phyloP scores from a whole-genome alignment of 2,113 vertebrate species.

The Thryonomys swinderianus region DNA sequence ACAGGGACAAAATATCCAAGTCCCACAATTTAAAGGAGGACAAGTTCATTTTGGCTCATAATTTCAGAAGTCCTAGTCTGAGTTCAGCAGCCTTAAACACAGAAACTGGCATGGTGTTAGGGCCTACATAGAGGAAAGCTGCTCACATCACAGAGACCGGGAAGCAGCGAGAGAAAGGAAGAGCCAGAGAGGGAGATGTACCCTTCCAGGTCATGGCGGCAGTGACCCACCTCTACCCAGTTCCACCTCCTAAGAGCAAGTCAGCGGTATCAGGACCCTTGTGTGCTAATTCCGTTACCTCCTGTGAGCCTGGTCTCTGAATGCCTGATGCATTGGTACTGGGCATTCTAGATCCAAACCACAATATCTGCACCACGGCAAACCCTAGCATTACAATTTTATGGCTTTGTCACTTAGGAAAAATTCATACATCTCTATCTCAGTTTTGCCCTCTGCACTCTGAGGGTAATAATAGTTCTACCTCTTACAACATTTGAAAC shows the following conservation, averaged over 20 bases:
- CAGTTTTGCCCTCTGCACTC: not conserved
- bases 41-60: not conserved
- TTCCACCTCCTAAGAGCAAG: not conserved
- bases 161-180: not conserved
- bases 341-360: not conserved
- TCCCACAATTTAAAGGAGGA: not conserved
- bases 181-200: not conserved
- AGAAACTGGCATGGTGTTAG: not conserved
- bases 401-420: not conserved
- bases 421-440: conserved; percentile 24
- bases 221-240: not conserved
- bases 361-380: not conserved
- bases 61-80: not conserved
- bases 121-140: not conserved
- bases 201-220: not conserved
- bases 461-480: not conserved
- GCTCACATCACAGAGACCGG: not conserved
- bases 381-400: not conserved
- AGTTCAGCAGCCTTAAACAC: not conserved
- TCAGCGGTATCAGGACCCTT: not conserved
- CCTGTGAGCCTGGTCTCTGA: not conserved
- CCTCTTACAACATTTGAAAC: not conserved
- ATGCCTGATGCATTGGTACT: not conserved
- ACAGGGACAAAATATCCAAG: not conserved
- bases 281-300: not conserved